Conservation (phyloP, 2,797 vertebrate genomes). For the Betta splendens region DNA sequence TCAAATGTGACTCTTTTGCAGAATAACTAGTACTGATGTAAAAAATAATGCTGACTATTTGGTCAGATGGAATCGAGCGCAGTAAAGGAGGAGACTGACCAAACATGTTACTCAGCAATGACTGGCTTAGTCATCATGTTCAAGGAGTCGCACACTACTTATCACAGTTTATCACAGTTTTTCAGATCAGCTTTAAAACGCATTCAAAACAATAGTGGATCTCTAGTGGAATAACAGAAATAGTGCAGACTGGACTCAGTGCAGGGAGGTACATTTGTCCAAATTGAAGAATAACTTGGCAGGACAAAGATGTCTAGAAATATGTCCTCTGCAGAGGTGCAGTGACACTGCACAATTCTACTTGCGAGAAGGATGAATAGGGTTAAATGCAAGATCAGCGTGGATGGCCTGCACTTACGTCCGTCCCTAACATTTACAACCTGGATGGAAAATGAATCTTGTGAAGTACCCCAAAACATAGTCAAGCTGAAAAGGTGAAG, state of each 20-base stretch:
- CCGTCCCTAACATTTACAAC: neutral
- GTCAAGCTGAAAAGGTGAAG: constrained; percentile 8
- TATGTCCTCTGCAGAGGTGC: constrained; percentile 18
- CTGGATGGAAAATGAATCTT: neutral
- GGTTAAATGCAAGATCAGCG: neutral
- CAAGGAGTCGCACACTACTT: constrained; percentile 26
- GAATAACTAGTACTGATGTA: neutral
- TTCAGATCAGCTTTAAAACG: constrained; percentile 19
- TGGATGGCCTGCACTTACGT: neutral
- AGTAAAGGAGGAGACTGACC: neutral
- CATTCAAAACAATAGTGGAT: constrained; percentile 16
- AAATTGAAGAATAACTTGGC: constrained; percentile 33
- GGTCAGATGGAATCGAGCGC: neutral
- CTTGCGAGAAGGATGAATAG: neutral
- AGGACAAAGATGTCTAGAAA: constrained; percentile 31
- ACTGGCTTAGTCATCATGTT: constrained; percentile 4
- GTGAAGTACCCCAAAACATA: constrained; percentile 11
- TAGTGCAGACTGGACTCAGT: neutral
- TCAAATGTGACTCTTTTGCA: neutral
- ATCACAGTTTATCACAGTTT: constrained; percentile 30
- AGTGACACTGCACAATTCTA: constrained; percentile 15
- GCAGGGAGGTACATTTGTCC: constrained; percentile 42
- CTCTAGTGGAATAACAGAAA: constrained; percentile 13
- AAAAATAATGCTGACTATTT: neutral
- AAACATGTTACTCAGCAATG: constrained; percentile 1